Percentiles rank a stretch among this genome's conserved stretches.
Conservation (phyloP, 2,797 vertebrate genomes). For the Dromococcyx pavoninus region DNA sequence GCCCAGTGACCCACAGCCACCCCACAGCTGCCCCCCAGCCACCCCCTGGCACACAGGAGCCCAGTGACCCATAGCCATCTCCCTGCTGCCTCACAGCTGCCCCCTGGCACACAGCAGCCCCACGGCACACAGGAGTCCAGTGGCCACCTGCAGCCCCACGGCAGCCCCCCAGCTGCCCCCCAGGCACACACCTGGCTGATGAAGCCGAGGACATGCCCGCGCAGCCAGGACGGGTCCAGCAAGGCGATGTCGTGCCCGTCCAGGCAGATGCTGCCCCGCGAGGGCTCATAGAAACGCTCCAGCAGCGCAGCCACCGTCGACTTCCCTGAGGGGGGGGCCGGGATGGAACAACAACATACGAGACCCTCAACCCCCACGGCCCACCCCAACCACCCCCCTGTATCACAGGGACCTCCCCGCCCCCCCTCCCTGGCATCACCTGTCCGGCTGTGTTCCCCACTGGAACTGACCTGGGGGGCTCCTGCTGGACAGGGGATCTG, state of each 20-base stretch:
- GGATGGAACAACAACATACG: too few relatives aligned
- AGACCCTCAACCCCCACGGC: not conserved
- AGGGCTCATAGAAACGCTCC: constrained; percentile 95
- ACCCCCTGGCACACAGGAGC: too few relatives aligned
- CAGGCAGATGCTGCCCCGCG: constrained; percentile 80
- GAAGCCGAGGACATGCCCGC: constrained; percentile 90
- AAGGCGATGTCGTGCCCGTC: constrained; percentile 87
- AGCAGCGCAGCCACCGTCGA: constrained; percentile 90
- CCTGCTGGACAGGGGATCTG: not conserved
- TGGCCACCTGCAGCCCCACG: too few relatives aligned
- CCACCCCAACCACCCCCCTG: too few relatives aligned
- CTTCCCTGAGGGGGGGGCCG: constrained; percentile 83
- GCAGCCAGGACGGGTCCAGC: constrained; percentile 92
- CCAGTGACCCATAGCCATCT: too few relatives aligned
- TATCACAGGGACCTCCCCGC: too few relatives aligned
- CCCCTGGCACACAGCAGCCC: not conserved
- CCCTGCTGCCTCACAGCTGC: too few relatives aligned
- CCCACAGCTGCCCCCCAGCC: too few relatives aligned
- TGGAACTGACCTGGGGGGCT: not conserved
- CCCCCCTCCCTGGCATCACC: too few relatives aligned
- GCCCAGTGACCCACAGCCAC: too few relatives aligned
- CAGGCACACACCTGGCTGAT: constrained; percentile 87
- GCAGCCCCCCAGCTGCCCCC: not conserved
- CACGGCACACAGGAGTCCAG: not conserved
- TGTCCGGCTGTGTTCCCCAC: too few relatives aligned